A percentile compares a stretch with the other conserved stretches of the same genome.
Evolutionary conservation across 2,888 invertebrate species (phyloP).

Genomic region (Antheraea assamensis): DNA sequence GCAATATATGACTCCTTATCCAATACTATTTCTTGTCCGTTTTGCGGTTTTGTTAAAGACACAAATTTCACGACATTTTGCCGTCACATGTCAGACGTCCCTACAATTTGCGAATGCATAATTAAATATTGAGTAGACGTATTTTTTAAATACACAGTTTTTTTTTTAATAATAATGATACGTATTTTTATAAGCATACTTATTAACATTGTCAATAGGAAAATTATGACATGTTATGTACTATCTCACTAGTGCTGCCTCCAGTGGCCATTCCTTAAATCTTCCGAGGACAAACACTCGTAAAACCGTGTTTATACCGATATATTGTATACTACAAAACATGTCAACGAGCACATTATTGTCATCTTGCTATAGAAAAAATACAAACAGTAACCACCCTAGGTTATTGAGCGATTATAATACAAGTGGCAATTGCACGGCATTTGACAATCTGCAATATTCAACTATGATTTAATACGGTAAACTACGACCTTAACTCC

Average conservation of each 20-base stretch:
- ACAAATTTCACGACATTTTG: too few relatives aligned
- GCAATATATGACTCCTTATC: too few relatives aligned
- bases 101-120: too few relatives aligned
- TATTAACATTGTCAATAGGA: too few relatives aligned
- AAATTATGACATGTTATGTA: neutral
- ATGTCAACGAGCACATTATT: conserved; percentile 55
- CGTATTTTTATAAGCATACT: too few relatives aligned
- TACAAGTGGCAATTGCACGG: conserved; percentile 63
- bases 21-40: too few relatives aligned
- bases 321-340: conserved; percentile 33
- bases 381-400: conserved; percentile 63
- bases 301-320: neutral
- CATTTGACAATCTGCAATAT: conserved; percentile 50
- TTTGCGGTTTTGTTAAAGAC: too few relatives aligned
- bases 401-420: conserved; percentile 54
- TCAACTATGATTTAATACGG: conserved; percentile 4
- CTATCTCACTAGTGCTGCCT: neutral
- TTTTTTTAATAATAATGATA: too few relatives aligned
- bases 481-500: conserved; percentile 29
- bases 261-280: neutral
- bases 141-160: too few relatives aligned
- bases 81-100: too few relatives aligned
- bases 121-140: too few relatives aligned
- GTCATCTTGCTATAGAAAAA: conserved; percentile 61
- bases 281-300: neutral